Evolutionary conservation across 2,888 invertebrate genomes (phyloP).

Genomic region (Xanthorhoe spadicearia): DNA sequence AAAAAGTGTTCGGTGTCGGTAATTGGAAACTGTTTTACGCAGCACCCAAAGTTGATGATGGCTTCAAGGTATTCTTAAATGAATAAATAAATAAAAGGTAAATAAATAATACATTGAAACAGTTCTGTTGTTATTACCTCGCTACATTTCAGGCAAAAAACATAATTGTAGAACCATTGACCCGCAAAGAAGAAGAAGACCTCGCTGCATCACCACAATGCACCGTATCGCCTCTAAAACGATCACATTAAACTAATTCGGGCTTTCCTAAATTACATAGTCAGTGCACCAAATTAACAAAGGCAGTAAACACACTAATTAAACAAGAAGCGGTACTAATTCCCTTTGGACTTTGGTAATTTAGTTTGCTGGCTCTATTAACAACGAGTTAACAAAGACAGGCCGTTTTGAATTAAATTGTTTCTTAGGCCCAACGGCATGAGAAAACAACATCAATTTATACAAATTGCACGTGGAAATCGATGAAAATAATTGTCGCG

Average conservation of each 20-base stretch:
- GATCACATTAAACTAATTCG: not conserved
- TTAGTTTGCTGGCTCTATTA: not conserved
- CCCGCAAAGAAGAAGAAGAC: no score
- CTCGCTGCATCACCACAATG: not conserved
- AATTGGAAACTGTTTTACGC: no score
- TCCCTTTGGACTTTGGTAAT: not conserved
- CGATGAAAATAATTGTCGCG: conserved; percentile 9
- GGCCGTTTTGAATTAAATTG: not conserved
- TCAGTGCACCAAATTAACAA: not conserved
- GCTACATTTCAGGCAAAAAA: no score
- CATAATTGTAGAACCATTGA: no score
- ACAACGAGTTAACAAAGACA: not conserved
- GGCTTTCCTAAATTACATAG: not conserved
- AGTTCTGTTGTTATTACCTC: no score
- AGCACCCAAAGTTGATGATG: no score
- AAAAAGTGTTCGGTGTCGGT: no score
- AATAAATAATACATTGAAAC: no score
- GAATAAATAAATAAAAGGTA: no score
- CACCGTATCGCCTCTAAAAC: not conserved
- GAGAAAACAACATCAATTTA: not conserved
- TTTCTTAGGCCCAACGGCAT: not conserved
- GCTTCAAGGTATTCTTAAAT: no score
- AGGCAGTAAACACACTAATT: not conserved
- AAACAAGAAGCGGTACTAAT: not conserved
- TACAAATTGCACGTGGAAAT: not conserved